Base-by-base conservation (phyloP, 2,797 vertebrate genomes). In the Lates japonicus region DNA sequence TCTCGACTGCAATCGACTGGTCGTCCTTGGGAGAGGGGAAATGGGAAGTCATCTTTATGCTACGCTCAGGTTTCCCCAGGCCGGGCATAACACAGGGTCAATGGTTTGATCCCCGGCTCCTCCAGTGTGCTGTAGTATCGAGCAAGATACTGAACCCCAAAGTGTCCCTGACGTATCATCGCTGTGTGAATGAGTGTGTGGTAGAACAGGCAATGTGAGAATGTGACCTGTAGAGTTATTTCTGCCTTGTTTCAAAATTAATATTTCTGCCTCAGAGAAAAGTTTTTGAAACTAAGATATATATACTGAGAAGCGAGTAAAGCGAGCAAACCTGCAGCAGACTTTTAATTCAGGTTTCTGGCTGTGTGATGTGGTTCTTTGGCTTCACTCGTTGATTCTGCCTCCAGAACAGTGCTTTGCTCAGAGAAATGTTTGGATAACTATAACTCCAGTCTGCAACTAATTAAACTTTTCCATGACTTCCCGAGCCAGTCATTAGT, bases 401-500 rank as follows among this genome's bases (percentile, higher is more conserved):
- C 37, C 74, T 68, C 64, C 74, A 77, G 65, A 70, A 61, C 70
- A 75, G 71, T 41, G n/a, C 78, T 62, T 35, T 29, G 42, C 71
- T 64, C 59, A 44, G 29, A 73, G 48, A 73, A 49, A 66, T 75
- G 71, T 71, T 71, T 75, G 71, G 39, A 75, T 29, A 68, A 72
- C 37, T 68, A 39, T 33, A 57, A 59, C 59, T 64, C 25, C 39
- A 80, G 62, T 73, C 77, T 80, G 72, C 72, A 64, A 84, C 39
- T 49, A 75, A 68, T 78, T 73, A 9, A 66, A 68, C 37, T 58
- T 82, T 82, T 82, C 76, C 76, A 84, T 74, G 54, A 74, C 52
- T 65, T 69, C 29, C 63, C 16, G 14, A 65, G 51, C n/a, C 1
- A 5, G 42, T 66, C 39, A 68, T 55, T 71, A 48, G 19, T 52